Base-by-base conservation (phyloP, 2,797 vertebrate genomes). In the Onychomys torridus region DNA sequence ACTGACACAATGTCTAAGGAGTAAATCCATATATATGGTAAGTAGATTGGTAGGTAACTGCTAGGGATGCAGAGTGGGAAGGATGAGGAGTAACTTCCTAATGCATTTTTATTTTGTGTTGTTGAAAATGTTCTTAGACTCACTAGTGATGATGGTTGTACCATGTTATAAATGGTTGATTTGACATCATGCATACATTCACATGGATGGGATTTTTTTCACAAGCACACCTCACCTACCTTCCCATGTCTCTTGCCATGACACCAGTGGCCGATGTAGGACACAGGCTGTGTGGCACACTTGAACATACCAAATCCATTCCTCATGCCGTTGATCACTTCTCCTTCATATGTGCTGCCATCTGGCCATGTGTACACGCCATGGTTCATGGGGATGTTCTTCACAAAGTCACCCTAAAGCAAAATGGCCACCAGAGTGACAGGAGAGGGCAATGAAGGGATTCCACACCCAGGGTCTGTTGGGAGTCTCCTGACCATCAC, bases 201-300 rank as follows among this genome's bases (percentile, higher is more conserved):
- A 52, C 61, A 1, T 0, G 1, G 71, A 0, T 0, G 3, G 79
- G 49, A 34, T 49, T 43, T 43, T 32, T 5, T 10, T 2, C 59
- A 0, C 0, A 0, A 0, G 76, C 19, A 27, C 6, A 4, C 87
- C 65, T 71, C 73, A 93, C 97, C 69, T 98, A 99, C 99, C 99
- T 99, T 99, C 67, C 99, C 99, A 0, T 99, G 99, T 82, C 99
- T 99, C 97, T 98, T 99, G 96, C 99, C 99, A 0, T 98, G 98
- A 93, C 97, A 93, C 99, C 99, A 99, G 82, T 99, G 98, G 27
- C 99, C 99, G 14, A 73, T 63, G 96, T 99, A 99, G 37, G 98
- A 98, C 94, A 99, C 76, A 0, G 98, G 95, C 49, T 5, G 96
- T 40, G 96, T 97, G 92, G 98, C 93, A 49, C 99, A 99, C 91